Evolutionary conservation across 2,797 vertebrate species (phyloP).

Genomic region (Argyrosomus regius): DNA sequence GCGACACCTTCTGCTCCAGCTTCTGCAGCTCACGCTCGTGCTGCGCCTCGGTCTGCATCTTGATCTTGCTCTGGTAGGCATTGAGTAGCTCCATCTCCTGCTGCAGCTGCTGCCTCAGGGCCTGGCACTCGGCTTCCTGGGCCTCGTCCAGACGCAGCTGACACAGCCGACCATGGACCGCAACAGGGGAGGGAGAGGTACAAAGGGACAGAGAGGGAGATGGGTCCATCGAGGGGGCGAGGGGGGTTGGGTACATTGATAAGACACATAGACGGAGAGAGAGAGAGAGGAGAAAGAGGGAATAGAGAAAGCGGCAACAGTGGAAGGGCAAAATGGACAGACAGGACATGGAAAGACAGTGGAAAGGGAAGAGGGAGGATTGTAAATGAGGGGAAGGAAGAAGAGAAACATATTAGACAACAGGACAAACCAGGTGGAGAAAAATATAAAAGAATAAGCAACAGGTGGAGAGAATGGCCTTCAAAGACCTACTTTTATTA

Average conservation of each 20-base stretch:
- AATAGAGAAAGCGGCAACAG: slow-evolving; percentile 2
- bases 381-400: neutral
- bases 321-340: slow-evolving; percentile 32
- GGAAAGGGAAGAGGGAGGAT: neutral
- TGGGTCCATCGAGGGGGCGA: neutral
- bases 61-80: slow-evolving; percentile 99
- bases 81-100: slow-evolving; percentile 99
- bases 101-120: slow-evolving; percentile 98
- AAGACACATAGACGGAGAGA: slow-evolving; percentile 29
- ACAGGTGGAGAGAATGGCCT: slow-evolving; percentile 41
- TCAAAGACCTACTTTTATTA: too few relatives aligned
- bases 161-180: slow-evolving; percentile 60
- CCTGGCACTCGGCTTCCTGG: slow-evolving; percentile 99
- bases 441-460: slow-evolving; percentile 32
- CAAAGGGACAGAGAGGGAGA: slow-evolving; percentile 32
- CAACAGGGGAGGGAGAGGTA: slow-evolving; percentile 48
- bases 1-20: slow-evolving; percentile 97
- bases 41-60: slow-evolving; percentile 99
- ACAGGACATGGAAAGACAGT: slow-evolving; percentile 11
- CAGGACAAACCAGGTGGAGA: slow-evolving; percentile 14
- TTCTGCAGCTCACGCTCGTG: slow-evolving; percentile 98
- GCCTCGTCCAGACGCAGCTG: slow-evolving; percentile 98
- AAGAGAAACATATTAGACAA: neutral
- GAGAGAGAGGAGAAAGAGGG: slow-evolving; percentile 16
- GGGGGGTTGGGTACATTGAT: slow-evolving; percentile 24